Conservation (phyloP, 2,797 vertebrate genomes). For the Rhinichthys osculus region DNA sequence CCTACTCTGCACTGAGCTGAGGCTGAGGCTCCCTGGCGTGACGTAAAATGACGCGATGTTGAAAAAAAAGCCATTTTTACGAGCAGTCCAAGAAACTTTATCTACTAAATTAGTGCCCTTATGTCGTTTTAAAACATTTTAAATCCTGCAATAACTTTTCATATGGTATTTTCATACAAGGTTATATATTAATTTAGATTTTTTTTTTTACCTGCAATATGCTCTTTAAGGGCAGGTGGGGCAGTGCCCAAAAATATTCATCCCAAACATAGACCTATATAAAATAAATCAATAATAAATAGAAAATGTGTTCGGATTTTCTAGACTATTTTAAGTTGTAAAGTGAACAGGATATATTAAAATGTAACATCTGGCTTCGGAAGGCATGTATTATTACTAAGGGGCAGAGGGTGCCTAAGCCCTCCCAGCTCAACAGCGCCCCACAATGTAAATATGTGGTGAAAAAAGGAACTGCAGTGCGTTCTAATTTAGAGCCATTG, state of each 20-base stretch:
- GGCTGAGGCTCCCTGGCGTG: too few species aligned
- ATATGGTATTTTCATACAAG: too few species aligned
- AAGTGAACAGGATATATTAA: not conserved
- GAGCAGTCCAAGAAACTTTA: too few species aligned
- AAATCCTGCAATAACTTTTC: too few species aligned
- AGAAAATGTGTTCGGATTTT: not conserved
- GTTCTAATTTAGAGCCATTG: not conserved
- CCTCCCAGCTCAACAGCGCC: not conserved
- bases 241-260: not conserved
- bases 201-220: too few species aligned
- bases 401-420: not conserved
- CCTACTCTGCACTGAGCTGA: too few species aligned
- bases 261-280: not conserved
- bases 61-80: too few species aligned
- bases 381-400: not conserved
- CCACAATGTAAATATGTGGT: not conserved
- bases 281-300: not conserved
- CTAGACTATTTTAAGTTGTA: not conserved
- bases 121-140: too few species aligned
- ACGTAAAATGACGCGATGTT: too few species aligned
- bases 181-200: too few species aligned
- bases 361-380: not conserved
- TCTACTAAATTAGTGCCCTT: too few species aligned
- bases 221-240: not conserved
- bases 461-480: not conserved